Conservation (phyloP, 1,140 invertebrate genomes). For the Diorhabda carinulata region DNA sequence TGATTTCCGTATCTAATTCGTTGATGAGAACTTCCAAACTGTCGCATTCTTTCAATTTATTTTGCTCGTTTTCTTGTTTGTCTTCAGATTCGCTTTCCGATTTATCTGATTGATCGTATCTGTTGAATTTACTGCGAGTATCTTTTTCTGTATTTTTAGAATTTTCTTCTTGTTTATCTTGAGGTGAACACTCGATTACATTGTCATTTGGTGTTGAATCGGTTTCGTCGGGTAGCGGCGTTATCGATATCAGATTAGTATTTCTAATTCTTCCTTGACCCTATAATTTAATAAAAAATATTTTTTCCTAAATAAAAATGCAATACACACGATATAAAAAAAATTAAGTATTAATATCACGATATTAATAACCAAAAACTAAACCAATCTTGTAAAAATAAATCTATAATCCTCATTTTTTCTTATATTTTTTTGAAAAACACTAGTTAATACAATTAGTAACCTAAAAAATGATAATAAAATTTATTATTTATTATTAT, state of each 20-base stretch:
- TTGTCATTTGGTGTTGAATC: slow-evolving; percentile 10
- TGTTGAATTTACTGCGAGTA: slow-evolving; percentile 42
- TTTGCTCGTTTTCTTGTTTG: slow-evolving; percentile 20
- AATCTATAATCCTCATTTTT: too few relatives aligned
- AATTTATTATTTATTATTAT: too few relatives aligned
- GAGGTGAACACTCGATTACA: neutral
- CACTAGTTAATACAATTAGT: too few relatives aligned
- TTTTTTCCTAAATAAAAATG: too few relatives aligned
- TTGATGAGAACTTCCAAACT: slow-evolving; percentile 47
- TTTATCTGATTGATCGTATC: slow-evolving; percentile 44
- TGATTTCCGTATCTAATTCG: slow-evolving; percentile 46
- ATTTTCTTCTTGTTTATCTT: slow-evolving; percentile 29
- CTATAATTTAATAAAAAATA: too few relatives aligned
- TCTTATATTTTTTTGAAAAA: too few relatives aligned
- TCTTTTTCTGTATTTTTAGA: slow-evolving; percentile 22
- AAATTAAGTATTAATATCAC: too few relatives aligned
- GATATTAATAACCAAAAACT: too few relatives aligned
- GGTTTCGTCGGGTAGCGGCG: slow-evolving; percentile 25
- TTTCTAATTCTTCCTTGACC: slow-evolving; percentile 11
- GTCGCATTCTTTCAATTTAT: slow-evolving; percentile 33
- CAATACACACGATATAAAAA: too few relatives aligned
- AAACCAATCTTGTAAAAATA: too few relatives aligned
- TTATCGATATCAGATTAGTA: slow-evolving; percentile 32
- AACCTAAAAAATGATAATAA: too few relatives aligned
- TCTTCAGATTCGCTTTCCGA: slow-evolving; percentile 43